These are phyloP conservation scores for Cataglyphis rosenhaueri DNA, from an alignment of 2,888 invertebrate species.

Conservation along the genomic window DNA sequence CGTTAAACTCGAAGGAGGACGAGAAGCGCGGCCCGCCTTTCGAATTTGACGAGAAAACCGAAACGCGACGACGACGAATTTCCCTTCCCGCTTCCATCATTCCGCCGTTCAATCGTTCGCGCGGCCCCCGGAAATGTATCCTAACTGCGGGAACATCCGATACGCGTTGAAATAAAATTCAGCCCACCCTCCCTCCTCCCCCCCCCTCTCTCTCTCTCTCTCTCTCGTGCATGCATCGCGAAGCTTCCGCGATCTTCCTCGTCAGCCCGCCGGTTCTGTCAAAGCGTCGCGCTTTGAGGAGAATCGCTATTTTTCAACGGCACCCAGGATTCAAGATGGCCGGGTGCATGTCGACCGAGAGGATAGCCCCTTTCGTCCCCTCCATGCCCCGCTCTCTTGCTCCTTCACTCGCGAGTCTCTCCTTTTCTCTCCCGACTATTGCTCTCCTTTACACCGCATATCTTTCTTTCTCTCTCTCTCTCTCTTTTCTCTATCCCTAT, in stretches of 20 bases:
- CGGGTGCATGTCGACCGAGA: constrained; percentile 76
- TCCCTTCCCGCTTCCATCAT: constrained; percentile 6
- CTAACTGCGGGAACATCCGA: no score
- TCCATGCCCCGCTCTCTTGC: constrained; percentile 37
- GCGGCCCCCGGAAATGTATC: background rate
- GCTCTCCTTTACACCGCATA: constrained; percentile 20
- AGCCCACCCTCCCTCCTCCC: background rate
- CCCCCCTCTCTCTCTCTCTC: background rate
- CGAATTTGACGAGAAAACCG: constrained; percentile 18
- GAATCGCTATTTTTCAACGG: constrained; percentile 81
- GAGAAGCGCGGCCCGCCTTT: constrained; percentile 34
- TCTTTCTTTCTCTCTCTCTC: constrained; percentile 22
- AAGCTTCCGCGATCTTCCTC: constrained; percentile 58
- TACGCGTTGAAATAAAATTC: no score
- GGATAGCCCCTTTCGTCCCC: constrained; percentile 71
- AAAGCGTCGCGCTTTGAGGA: constrained; percentile 73
- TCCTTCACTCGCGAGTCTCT: constrained; percentile 46
- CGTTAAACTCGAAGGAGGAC: background rate
- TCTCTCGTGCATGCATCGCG: constrained; percentile 20
- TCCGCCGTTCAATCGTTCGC: background rate
- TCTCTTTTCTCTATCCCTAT: background rate
- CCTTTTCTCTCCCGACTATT: constrained; percentile 18
- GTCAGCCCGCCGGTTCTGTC: constrained; percentile 74
- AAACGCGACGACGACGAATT: constrained; percentile 45
- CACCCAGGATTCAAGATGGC: constrained; percentile 84